Percentiles rank a stretch among this genome's conserved stretches.
Evolutionary conservation across 1,140 invertebrate genomes (phyloP).

Genomic region (Drosophila subpulchrella): DNA sequence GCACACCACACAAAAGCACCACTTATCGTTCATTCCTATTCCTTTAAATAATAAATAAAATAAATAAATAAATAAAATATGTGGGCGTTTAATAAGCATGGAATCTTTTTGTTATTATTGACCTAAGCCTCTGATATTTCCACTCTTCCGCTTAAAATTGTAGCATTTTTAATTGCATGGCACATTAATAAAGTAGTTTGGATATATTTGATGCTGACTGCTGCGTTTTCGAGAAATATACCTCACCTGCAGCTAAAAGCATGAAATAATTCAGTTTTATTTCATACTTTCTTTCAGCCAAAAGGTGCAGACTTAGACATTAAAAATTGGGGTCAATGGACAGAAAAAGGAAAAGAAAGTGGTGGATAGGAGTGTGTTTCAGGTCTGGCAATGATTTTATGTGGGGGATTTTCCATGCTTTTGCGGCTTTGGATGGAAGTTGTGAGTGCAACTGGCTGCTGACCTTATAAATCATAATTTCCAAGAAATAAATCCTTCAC

Average conservation of each 20-base stretch:
- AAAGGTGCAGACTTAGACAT: slow-evolving; percentile 20
- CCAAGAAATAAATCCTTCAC: slow-evolving; percentile 80
- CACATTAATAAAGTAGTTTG: background rate
- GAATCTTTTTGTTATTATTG: too few relatives aligned
- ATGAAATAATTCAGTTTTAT: slow-evolving; percentile 55
- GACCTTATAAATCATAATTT: slow-evolving; percentile 81
- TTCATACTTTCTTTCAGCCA: slow-evolving; percentile 16
- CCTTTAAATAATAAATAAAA: too few relatives aligned
- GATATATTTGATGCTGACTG: background rate
- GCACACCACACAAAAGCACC: too few relatives aligned
- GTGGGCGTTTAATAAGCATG: too few relatives aligned
- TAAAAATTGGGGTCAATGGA: slow-evolving; percentile 61
- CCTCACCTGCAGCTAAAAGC: slow-evolving; percentile 25
- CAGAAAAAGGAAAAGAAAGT: slow-evolving; percentile 64
- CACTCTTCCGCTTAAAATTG: too few relatives aligned
- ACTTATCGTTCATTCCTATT: too few relatives aligned
- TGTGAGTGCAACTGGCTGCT: slow-evolving; percentile 55
- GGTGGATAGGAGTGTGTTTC: slow-evolving; percentile 17
- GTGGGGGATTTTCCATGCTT: slow-evolving; percentile 4
- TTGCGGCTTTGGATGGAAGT: slow-evolving; percentile 19
- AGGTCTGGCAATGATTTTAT: slow-evolving; percentile 38
- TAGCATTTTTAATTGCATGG: too few relatives aligned
- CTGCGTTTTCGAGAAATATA: background rate
- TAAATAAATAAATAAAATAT: too few relatives aligned
- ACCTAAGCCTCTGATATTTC: too few relatives aligned